Conservation (phyloP, 2,888 invertebrate genomes). For the Stenodera caucasica region DNA sequence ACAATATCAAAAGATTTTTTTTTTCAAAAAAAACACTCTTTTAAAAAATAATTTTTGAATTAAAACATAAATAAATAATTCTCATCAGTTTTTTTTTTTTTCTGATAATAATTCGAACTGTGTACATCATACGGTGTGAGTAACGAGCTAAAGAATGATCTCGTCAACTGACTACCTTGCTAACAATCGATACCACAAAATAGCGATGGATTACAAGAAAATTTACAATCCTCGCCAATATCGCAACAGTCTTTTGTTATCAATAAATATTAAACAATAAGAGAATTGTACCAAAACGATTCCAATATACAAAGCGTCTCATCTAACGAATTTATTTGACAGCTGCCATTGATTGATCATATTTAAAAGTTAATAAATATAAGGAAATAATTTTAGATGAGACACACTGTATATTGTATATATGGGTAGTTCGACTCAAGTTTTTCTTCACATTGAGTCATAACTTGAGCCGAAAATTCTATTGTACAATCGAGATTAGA, state of each 20-base stretch:
- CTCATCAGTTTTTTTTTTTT: conserved; percentile 6
- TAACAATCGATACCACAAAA: conserved; percentile 20
- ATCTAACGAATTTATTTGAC: too few species aligned
- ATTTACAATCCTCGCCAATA: conserved; percentile 39
- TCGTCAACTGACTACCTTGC: conserved; percentile 56
- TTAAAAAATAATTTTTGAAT: conserved; percentile 24
- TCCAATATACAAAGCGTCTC: too few species aligned
- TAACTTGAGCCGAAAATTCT: background rate
- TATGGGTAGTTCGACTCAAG: too few species aligned
- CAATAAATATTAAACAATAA: background rate
- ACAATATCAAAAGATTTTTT: background rate
- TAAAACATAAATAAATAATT: too few species aligned
- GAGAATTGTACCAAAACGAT: too few species aligned
- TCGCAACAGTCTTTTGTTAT: conserved; percentile 27
- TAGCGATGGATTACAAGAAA: conserved; percentile 48
- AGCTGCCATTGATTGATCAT: too few species aligned
- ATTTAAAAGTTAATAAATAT: too few species aligned
- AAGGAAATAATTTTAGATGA: too few species aligned
- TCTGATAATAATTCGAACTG: conserved; percentile 32
- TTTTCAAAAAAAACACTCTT: conserved; percentile 22
- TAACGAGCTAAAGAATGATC: conserved; percentile 57
- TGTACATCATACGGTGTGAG: conserved; percentile 56
- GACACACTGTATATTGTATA: too few species aligned
- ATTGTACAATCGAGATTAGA: too few species aligned
- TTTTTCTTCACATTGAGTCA: too few species aligned